Evolutionary conservation across 2,797 vertebrate species (phyloP).

Genomic region (Perodicticus potto): DNA sequence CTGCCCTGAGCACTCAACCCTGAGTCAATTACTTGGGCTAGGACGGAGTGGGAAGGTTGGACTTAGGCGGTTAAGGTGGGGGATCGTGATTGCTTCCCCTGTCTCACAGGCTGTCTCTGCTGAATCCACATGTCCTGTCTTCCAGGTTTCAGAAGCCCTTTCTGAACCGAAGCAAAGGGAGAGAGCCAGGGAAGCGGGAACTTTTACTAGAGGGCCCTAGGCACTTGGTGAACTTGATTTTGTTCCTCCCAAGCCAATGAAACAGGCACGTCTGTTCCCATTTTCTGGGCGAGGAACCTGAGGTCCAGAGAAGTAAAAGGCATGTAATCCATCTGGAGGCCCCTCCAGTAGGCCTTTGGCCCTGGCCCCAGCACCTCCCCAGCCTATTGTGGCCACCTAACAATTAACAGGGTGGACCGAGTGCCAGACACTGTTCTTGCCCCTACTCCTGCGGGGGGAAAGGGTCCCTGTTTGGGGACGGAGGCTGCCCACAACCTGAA

Average conservation of each 20-base stretch:
- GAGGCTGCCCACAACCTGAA: accelerated
- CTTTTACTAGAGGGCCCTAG: background rate
- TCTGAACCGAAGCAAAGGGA: background rate
- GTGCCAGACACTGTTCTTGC: background rate
- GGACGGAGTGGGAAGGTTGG: background rate
- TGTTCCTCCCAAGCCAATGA: background rate
- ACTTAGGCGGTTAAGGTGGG: accelerated
- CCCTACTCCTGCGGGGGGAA: no score
- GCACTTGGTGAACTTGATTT: background rate
- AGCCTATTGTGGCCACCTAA: background rate
- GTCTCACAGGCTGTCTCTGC: background rate
- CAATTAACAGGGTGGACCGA: background rate
- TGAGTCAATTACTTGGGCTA: background rate
- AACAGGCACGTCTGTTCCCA: background rate
- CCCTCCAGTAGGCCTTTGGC: background rate
- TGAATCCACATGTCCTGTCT: background rate
- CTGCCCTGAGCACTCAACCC: background rate
- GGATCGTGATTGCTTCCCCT: background rate
- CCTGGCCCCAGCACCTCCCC: background rate
- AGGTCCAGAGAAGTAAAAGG: background rate
- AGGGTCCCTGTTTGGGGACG: background rate
- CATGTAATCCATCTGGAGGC: accelerated
- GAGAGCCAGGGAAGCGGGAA: background rate
- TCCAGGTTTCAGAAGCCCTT: background rate
- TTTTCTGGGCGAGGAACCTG: background rate